Evolutionary conservation across 2,113 vertebrate genomes (phyloP).

Genomic region (Notarius lentiginosus): DNA sequence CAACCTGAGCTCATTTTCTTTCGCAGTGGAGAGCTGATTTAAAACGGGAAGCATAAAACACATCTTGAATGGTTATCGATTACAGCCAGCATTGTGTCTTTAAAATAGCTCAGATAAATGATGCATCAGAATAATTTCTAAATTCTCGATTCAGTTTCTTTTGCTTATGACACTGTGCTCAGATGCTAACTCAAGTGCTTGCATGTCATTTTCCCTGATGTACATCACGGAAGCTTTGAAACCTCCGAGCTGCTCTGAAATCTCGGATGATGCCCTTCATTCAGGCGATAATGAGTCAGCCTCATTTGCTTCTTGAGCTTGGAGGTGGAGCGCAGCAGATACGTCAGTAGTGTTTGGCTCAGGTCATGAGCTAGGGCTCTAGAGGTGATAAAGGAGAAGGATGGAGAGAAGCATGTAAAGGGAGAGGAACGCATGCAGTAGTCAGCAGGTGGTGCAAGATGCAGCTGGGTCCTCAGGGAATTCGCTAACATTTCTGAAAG

Average conservation of each 20-base stretch:
- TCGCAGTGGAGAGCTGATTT: constrained; percentile 30
- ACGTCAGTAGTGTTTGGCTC: background rate
- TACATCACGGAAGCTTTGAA: background rate
- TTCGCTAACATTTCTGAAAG: constrained; percentile 49
- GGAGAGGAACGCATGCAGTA: constrained; percentile 9
- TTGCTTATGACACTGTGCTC: background rate
- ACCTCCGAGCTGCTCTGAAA: background rate
- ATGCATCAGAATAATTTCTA: background rate
- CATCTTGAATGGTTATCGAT: background rate
- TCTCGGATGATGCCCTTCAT: background rate
- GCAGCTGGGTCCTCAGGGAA: constrained; percentile 48
- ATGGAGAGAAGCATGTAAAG: background rate
- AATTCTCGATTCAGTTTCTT: background rate
- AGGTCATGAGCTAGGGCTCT: background rate
- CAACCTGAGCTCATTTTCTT: constrained; percentile 30
- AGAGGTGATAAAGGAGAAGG: background rate
- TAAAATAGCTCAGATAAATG: background rate
- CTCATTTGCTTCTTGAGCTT: background rate
- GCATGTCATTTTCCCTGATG: background rate
- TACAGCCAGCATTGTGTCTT: background rate
- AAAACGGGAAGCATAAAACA: background rate
- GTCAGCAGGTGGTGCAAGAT: constrained; percentile 37
- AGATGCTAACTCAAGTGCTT: background rate
- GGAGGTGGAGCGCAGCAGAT: background rate
- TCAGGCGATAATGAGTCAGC: background rate